Percentiles rank a stretch among this genome's conserved stretches.
Evolutionary conservation across 2,113 vertebrate genomes (phyloP).

Genomic region (Physeter macrocephalus): DNA sequence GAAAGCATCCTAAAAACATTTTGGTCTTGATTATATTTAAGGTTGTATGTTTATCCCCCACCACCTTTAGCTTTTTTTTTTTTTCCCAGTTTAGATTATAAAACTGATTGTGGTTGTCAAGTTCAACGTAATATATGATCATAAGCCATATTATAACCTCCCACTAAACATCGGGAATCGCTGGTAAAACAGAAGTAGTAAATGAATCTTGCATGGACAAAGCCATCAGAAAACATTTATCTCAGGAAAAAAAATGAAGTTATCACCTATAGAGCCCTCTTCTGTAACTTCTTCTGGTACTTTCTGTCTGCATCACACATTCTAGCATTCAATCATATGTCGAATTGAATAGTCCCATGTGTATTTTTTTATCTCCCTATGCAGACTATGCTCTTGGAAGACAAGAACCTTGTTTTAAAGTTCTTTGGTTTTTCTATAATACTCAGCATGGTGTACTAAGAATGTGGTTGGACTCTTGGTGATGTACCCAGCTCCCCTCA

Average conservation of each 20-base stretch:
- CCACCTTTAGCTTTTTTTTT: background rate
- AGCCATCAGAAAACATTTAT: background rate
- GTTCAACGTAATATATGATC: background rate
- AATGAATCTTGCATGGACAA: background rate
- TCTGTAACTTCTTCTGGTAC: background rate
- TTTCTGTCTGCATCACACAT: background rate
- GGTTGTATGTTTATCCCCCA: background rate
- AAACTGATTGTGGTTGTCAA: conserved; percentile 16
- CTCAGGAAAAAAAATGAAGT: background rate
- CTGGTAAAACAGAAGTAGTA: background rate
- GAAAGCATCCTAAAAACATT: background rate
- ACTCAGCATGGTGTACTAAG: background rate
- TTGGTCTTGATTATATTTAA: background rate
- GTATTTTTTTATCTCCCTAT: background rate
- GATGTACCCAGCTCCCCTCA: background rate
- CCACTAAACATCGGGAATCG: background rate
- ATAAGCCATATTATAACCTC: conserved; percentile 26
- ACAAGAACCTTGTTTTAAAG: background rate
- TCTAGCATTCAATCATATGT: background rate
- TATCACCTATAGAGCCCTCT: background rate
- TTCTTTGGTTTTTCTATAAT: background rate
- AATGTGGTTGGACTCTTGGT: background rate
- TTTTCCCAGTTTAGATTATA: background rate
- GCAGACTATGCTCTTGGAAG: background rate
- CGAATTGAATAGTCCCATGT: background rate